A percentile compares a stretch with the other conserved stretches of the same genome.
Conservation (phyloP, 2,113 vertebrate species). For the Carlito syrichta region DNA sequence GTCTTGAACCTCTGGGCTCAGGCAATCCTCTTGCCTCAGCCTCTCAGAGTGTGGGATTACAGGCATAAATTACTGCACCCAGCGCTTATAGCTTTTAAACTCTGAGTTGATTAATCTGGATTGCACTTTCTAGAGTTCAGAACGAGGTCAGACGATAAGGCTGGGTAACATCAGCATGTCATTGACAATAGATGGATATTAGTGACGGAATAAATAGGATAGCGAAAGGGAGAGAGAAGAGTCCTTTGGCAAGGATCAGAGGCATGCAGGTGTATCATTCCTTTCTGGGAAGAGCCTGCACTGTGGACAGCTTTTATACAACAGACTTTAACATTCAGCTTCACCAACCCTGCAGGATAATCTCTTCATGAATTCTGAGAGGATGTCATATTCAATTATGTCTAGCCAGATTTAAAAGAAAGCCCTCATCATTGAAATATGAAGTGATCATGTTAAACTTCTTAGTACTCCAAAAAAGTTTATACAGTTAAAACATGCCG, state of each 20-base stretch:
- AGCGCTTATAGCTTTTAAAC: neutral
- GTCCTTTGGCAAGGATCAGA: neutral
- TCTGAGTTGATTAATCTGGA: neutral
- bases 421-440: neutral
- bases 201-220: neutral
- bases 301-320: neutral
- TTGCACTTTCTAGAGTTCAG: neutral
- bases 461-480: neutral
- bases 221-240: neutral
- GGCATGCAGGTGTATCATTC: no score
- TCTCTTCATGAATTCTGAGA: neutral
- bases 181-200: neutral
- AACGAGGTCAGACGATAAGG: neutral
- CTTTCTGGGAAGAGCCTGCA: neutral
- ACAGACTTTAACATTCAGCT: neutral
- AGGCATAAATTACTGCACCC: no score
- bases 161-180: neutral
- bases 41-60: no score
- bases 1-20: no score
- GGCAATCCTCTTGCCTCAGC: no score
- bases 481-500: neutral
- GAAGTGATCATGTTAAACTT: neutral
- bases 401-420: neutral
- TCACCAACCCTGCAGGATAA: neutral
- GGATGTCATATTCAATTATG: neutral